These are phyloP conservation scores for Lonchura striata DNA, from an alignment of 2,113 vertebrate genomes.

Conservation along the genomic window DNA sequence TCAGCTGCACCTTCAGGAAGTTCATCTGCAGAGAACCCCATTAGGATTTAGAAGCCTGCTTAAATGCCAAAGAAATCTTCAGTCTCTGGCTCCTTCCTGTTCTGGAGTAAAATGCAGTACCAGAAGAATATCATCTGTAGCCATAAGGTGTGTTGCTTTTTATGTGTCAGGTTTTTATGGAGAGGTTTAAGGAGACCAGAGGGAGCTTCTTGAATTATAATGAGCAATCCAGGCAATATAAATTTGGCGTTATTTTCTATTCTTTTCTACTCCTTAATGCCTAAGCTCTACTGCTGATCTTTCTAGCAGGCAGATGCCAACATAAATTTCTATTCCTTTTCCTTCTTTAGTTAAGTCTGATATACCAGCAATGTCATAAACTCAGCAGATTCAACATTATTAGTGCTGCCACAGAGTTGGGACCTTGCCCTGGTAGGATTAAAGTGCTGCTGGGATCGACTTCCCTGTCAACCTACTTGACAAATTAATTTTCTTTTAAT, in stretches of 20 bases:
- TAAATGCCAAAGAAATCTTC: background rate
- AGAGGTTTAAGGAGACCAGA: background rate
- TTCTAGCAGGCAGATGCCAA: background rate
- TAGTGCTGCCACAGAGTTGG: background rate
- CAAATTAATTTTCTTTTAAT: constrained; percentile 22
- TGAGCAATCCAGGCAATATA: background rate
- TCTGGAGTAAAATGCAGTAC: background rate
- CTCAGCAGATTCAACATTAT: background rate
- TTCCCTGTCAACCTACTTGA: background rate
- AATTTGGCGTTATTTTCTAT: background rate
- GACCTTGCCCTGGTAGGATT: background rate
- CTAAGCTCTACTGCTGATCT: background rate
- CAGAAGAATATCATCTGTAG: background rate
- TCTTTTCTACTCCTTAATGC: background rate
- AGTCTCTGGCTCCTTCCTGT: background rate
- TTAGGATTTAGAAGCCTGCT: background rate
- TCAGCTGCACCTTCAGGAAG: background rate
- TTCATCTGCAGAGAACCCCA: background rate
- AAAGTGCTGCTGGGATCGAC: background rate
- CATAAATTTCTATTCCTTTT: constrained; percentile 14
- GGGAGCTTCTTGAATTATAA: background rate
- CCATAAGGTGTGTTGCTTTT: background rate
- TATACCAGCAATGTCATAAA: background rate
- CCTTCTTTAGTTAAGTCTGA: constrained; percentile 23
- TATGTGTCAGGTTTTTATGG: background rate